Percentiles rank a stretch among this genome's conserved stretches.
These are phyloP conservation scores for Hyperoodon ampullatus DNA, from an alignment of 2,113 vertebrate species.

Conservation along the genomic window DNA sequence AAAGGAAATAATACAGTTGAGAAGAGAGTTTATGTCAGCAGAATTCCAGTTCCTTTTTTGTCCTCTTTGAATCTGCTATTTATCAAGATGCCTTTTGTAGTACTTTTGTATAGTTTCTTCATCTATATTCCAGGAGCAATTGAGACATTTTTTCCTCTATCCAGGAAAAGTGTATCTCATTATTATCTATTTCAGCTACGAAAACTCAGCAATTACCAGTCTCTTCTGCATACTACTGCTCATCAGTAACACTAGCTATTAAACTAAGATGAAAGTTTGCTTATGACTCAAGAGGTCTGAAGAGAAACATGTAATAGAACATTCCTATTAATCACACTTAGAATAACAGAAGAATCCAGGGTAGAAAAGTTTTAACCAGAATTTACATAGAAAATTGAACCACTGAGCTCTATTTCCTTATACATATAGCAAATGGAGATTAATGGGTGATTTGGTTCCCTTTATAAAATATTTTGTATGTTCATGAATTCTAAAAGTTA, in stretches of 20 bases:
- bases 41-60: constrained; percentile 72
- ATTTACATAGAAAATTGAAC: constrained; percentile 65
- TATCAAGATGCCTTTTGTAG: constrained; percentile 73
- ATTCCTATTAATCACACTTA: constrained; percentile 74
- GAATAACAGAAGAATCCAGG: not conserved
- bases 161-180: constrained; percentile 79
- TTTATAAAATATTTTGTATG: not conserved
- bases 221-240: constrained; percentile 71
- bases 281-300: constrained; percentile 59
- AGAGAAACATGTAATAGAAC: constrained; percentile 71
- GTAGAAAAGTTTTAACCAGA: constrained; percentile 38
- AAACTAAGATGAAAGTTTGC: constrained; percentile 75
- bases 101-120: constrained; percentile 68
- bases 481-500: not conserved
- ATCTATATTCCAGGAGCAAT: constrained; percentile 53
- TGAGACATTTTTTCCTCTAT: constrained; percentile 77
- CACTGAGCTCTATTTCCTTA: not conserved
- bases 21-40: constrained; percentile 62
- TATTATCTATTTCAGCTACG: constrained; percentile 51
- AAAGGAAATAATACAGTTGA: constrained; percentile 63
- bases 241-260: constrained; percentile 75
- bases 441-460: not conserved
- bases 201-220: constrained; percentile 76
- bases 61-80: constrained; percentile 65
- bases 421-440: not conserved